phyloP scores from a whole-genome alignment of 2,113 vertebrate species.

The Microtus richardsoni region DNA sequence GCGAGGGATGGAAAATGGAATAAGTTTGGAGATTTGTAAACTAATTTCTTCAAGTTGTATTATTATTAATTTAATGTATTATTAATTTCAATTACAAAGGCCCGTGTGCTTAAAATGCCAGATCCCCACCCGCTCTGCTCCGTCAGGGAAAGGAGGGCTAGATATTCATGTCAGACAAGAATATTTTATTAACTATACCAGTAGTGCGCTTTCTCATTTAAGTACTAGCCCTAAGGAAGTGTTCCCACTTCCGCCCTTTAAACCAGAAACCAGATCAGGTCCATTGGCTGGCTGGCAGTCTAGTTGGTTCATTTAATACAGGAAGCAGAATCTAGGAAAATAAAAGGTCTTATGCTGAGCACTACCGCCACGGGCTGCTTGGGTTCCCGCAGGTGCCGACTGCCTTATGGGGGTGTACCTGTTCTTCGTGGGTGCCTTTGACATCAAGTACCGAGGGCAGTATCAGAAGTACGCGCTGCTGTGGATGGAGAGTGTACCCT shows the following conservation, averaged over 20 bases:
- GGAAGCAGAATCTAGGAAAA: neutral
- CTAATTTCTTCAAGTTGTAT: neutral
- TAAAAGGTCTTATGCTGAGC: neutral
- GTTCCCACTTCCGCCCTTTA: neutral
- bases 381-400: conserved; percentile 88
- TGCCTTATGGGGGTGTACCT: conserved; percentile 93
- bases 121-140: neutral
- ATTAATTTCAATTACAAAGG: neutral
- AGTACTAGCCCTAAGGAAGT: neutral
- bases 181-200: conserved; percentile 3
- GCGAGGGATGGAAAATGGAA: neutral
- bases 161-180: neutral
- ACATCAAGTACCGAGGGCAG: conserved; percentile 90
- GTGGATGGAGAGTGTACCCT: conserved; percentile 91
- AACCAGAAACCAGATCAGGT: neutral
- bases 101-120: neutral
- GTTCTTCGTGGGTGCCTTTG: conserved; percentile 91
- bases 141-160: neutral
- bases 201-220: neutral
- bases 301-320: neutral
- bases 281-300: neutral
- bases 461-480: conserved; percentile 91
- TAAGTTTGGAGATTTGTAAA: conserved; percentile 15
- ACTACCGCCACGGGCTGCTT: neutral
- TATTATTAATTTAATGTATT: neutral